Evolutionary conservation across 2,888 invertebrate species (phyloP), one percentile per base, ranked within the genome.

Genomic region (Fragum whitleyi): DNA sequence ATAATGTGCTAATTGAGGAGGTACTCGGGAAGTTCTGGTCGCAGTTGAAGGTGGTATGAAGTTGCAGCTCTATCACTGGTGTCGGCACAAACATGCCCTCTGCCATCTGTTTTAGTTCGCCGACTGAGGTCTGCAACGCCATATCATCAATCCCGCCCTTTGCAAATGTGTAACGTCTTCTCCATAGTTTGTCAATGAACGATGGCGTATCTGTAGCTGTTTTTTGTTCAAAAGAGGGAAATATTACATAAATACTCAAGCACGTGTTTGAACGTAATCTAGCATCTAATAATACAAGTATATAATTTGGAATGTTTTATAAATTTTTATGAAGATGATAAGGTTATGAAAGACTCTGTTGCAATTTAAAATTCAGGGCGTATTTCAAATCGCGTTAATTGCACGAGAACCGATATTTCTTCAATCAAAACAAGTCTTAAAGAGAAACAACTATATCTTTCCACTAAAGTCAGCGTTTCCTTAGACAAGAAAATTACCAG

Each of bases 11-110:
- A 6, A 85, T 81, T 5, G 85, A 29, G 1, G 81, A 68, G 11
- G 85, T 77, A 57, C 72, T 70, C 3, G 55, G 47, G 65, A 69
- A 81, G 59, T 79, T 77, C 47, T 85, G 81, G 61, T 85, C 85
- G 21, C 74, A 77, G 59, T 79, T 72, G 59, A 85, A 85, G 9
- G 57, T 77, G 21, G 85, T 74, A 53, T 77, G 62, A 2, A 85
- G 61, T 61, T 85, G 85, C 19, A 85, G 77, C 42, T 85, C 85
- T n/a, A 85, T 77, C 1, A 77, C 85, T 19, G 85, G 85, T 1
- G 79, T 62, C 19, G 74, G 81, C n/a, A 85, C 81, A 36, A 85
- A 85, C 39, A 85, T 47, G 19, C 85, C 85, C 57, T 85, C 85
- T 16, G 85, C 81, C 14, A 77, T 55, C 57, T 76, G 75, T 28